Conservation (phyloP, 2,797 vertebrate genomes). For the Garrulus glandarius region DNA sequence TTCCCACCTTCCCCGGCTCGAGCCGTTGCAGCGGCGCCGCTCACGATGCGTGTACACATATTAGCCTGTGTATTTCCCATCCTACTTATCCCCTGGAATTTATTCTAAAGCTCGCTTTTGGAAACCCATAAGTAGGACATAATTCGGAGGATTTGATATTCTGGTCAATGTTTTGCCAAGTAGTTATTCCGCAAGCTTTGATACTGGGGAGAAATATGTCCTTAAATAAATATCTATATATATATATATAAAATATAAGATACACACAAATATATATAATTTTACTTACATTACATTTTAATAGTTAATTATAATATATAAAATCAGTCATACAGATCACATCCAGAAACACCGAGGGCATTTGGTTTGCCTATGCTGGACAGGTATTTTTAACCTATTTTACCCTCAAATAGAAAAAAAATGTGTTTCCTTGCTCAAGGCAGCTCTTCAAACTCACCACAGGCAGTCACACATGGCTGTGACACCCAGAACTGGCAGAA, state of each 20-base stretch:
- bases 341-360: fast-evolving
- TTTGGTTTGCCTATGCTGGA: background rate
- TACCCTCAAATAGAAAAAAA: background rate
- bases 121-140: slow-evolving; percentile 73
- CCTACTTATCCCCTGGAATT: slow-evolving; percentile 73
- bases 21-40: slow-evolving; percentile 33
- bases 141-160: slow-evolving; percentile 71
- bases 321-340: background rate
- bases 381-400: background rate
- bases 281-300: background rate
- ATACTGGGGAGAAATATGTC: background rate
- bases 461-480: background rate
- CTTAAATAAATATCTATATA: background rate
- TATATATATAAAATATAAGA: too few relatives aligned
- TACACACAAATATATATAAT: background rate
- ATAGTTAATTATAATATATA: background rate
- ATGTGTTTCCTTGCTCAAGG: background rate
- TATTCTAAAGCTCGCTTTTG: slow-evolving; percentile 72
- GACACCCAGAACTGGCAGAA: background rate
- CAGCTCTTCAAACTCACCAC: background rate
- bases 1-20: slow-evolving; percentile 13
- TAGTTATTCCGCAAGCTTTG: slow-evolving; percentile 25
- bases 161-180: slow-evolving; percentile 56
- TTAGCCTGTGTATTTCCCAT: slow-evolving; percentile 21
- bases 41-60: slow-evolving; percentile 38